These are phyloP conservation scores for Frieseomelitta varia DNA, from an alignment of 1,140 invertebrate species.

Conservation along the genomic window DNA sequence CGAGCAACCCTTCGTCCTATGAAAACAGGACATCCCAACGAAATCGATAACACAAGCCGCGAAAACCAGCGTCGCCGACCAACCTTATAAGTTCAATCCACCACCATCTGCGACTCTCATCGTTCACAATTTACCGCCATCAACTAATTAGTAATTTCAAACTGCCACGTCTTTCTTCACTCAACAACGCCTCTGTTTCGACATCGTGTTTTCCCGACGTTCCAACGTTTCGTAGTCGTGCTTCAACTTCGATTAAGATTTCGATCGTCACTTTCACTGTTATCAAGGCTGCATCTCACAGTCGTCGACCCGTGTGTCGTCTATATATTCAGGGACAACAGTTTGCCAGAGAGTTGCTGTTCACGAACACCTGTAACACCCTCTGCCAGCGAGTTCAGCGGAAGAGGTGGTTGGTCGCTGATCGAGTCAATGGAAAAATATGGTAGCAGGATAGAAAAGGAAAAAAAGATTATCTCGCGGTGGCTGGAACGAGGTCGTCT, in stretches of 20 bases:
- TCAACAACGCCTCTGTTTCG: background rate
- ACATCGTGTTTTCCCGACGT: too few species aligned
- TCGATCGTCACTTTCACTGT: background rate
- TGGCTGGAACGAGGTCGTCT: slow-evolving; percentile 52
- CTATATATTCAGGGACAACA: background rate
- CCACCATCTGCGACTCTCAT: background rate
- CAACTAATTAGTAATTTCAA: background rate
- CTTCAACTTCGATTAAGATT: too few species aligned
- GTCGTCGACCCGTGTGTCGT: background rate
- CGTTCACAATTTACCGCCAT: background rate
- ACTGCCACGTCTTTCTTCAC: background rate
- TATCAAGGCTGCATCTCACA: background rate
- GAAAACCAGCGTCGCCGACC: background rate
- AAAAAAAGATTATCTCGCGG: background rate
- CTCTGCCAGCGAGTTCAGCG: background rate
- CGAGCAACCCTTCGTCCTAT: background rate
- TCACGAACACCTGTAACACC: slow-evolving; percentile 17
- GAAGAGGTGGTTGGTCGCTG: background rate
- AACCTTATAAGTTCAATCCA: background rate
- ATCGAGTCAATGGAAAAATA: background rate
- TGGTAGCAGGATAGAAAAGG: background rate
- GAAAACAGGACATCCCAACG: slow-evolving; percentile 19
- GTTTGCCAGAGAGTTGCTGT: background rate
- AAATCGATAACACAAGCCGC: slow-evolving; percentile 31
- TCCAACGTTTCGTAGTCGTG: too few species aligned